phyloP scores from a whole-genome alignment of 2,888 invertebrate genomes.

The Drosophila hamatofila region DNA sequence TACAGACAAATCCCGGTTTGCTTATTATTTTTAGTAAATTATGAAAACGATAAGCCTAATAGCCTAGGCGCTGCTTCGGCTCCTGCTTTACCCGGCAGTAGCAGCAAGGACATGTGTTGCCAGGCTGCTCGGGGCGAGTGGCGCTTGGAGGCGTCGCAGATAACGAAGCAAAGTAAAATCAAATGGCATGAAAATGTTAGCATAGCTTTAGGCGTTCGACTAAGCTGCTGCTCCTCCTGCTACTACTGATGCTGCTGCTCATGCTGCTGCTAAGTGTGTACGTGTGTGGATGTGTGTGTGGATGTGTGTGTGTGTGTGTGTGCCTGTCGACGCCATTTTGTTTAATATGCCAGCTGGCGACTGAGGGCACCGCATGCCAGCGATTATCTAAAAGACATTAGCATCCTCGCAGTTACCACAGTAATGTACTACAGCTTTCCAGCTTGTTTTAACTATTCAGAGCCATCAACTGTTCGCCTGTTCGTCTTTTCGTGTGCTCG shows the following conservation, averaged over 20 bases:
- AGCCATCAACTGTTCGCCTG: neutral
- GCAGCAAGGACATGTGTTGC: slow-evolving; percentile 53
- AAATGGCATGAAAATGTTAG: slow-evolving; percentile 65
- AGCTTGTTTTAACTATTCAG: slow-evolving; percentile 11
- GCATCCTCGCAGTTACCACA: slow-evolving; percentile 36
- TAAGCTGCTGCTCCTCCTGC: slow-evolving; percentile 31
- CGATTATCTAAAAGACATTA: slow-evolving; percentile 73
- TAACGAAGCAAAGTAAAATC: slow-evolving; percentile 58
- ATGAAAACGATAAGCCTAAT: slow-evolving; percentile 67
- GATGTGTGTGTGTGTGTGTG: slow-evolving; percentile 5
- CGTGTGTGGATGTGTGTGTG: slow-evolving; percentile 1
- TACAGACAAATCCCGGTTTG: slow-evolving; percentile 44
- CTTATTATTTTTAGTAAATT: slow-evolving; percentile 71
- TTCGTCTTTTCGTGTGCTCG: neutral
- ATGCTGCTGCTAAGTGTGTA: neutral
- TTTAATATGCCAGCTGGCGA: slow-evolving; percentile 63
- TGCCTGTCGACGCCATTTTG: slow-evolving; percentile 50
- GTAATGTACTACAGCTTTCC: slow-evolving; percentile 42
- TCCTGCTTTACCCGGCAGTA: neutral
- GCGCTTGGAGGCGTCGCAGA: slow-evolving; percentile 22
- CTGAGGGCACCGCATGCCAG: slow-evolving; percentile 49
- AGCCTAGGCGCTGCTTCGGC: slow-evolving; percentile 20
- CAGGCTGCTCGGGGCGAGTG: slow-evolving; percentile 22
- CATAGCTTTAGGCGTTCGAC: slow-evolving; percentile 54
- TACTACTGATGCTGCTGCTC: slow-evolving; percentile 1